A percentile compares a stretch with the other conserved stretches of the same genome.
phyloP scores from a whole-genome alignment of 1,140 invertebrate species.

The Drosophila navojoa region DNA sequence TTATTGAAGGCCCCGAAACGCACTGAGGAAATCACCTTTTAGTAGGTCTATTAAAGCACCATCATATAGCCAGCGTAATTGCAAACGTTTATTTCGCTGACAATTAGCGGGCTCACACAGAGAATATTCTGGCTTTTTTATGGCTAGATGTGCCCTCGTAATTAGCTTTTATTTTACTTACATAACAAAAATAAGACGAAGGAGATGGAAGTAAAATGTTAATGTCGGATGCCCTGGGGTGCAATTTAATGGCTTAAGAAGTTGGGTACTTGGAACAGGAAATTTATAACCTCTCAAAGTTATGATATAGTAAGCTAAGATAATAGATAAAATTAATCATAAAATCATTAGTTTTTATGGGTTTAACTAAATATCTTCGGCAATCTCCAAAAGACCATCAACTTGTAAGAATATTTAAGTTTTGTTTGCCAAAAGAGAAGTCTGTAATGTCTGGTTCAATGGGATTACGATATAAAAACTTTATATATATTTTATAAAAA shows the following conservation, averaged over 20 bases:
- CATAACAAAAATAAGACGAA: background rate
- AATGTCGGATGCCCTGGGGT: background rate
- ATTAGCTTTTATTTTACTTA: constrained; percentile 15
- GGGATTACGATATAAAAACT: too few species aligned
- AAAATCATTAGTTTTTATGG: too few species aligned
- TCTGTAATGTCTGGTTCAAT: too few species aligned
- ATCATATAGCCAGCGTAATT: constrained; percentile 23
- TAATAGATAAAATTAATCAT: background rate
- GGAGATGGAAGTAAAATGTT: background rate
- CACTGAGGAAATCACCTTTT: constrained; percentile 17
- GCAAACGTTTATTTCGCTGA: constrained; percentile 22
- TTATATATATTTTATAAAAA: too few species aligned
- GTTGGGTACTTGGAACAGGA: background rate
- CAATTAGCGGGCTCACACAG: constrained; percentile 31
- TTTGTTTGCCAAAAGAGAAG: too few species aligned
- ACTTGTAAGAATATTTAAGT: too few species aligned
- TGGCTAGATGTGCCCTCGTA: constrained; percentile 13
- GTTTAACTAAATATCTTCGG: too few species aligned
- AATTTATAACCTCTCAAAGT: background rate
- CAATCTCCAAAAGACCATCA: too few species aligned
- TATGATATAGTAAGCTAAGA: background rate
- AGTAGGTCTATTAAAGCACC: constrained; percentile 29
- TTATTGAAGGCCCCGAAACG: background rate
- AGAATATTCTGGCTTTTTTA: constrained; percentile 18
- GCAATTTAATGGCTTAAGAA: background rate